Base-by-base conservation (phyloP, 2,888 invertebrate species). In the Bombyx huttoni region DNA sequence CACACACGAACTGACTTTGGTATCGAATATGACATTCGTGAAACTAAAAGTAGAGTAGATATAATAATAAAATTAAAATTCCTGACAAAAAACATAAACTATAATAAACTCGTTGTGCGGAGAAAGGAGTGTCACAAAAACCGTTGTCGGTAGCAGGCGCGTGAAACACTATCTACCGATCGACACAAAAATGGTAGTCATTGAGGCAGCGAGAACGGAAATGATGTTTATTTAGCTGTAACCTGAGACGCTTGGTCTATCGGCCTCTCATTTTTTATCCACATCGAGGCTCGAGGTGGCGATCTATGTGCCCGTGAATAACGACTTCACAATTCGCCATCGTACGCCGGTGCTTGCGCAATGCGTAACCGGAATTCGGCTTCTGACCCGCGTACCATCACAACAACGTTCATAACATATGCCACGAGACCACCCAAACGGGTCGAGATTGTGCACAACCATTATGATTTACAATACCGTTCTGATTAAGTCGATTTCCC, bases 161-260 rank as follows among this genome's bases (percentile, higher is more conserved):
- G 77, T 85, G 87, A 81, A 88, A 88, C 81, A 83, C 82, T 85
- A 88, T 87, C 85, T 86, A 65, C 75, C 78, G 81, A 86, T 87
- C 86, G 84, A 84, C 81, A 85, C 75, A 86, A 85, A 24, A 87
- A 83, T 86, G 84, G 86, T 84, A 85, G 84, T 77, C 85, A 86
- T 85, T 86, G 81, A 84, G 75, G 79, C 81, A 79, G 75, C 80
- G 76, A 78, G 80, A 86, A 71, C 85, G 87, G 87, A 86, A 85
- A 85, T 81, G 82, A 84, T 81, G 82, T 85, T 84, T 86, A 85
- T 81, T 73, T 65, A 70, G 64, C 67, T 75, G 82, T 82, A 82
- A 82, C 73, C 59, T 72, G 81, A 83, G 77, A 73, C 69, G 69
- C 68, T 75, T 68, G 67, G 67, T 66, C 71, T 75, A 70, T 70